phyloP scores from a whole-genome alignment of 2,888 invertebrate genomes.

The Leucophenga maculata region DNA sequence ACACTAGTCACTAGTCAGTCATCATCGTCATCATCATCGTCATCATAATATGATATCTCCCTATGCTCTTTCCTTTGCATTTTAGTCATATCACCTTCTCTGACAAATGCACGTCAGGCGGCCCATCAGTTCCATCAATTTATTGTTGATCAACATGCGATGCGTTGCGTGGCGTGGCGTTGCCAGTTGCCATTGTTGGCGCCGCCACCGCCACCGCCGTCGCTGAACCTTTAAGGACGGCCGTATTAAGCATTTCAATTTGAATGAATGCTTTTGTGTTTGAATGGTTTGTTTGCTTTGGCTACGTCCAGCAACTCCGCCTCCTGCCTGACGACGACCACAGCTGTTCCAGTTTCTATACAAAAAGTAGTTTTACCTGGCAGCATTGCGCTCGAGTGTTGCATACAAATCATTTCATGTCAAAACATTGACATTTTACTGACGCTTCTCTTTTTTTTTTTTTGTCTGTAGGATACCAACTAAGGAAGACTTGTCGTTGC shows the following conservation, averaged over 20 bases:
- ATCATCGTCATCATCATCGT: not conserved
- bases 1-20: not conserved
- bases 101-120: conserved; percentile 25
- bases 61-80: too few relatives aligned
- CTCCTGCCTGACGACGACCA: not conserved
- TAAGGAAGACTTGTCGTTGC: too few relatives aligned
- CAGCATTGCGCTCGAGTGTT: not conserved
- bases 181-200: conserved; percentile 34
- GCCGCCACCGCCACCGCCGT: too few relatives aligned
- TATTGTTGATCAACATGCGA: conserved; percentile 64
- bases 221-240: not conserved
- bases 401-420: conserved; percentile 55
- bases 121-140: conserved; percentile 45
- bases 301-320: too few relatives aligned
- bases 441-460: conserved; percentile 8
- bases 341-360: not conserved
- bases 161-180: too few relatives aligned
- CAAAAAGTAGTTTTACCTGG: conserved; percentile 11
- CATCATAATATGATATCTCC: not conserved
- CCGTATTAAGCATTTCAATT: not conserved
- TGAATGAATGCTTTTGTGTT: not conserved
- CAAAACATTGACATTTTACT: conserved; percentile 58
- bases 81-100: not conserved
- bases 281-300: not conserved
- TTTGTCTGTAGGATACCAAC: too few relatives aligned